Evolutionary conservation across 2,888 invertebrate genomes (phyloP), one percentile per base, ranked within the genome.

Genomic region (Eupithecia subumbrata): DNA sequence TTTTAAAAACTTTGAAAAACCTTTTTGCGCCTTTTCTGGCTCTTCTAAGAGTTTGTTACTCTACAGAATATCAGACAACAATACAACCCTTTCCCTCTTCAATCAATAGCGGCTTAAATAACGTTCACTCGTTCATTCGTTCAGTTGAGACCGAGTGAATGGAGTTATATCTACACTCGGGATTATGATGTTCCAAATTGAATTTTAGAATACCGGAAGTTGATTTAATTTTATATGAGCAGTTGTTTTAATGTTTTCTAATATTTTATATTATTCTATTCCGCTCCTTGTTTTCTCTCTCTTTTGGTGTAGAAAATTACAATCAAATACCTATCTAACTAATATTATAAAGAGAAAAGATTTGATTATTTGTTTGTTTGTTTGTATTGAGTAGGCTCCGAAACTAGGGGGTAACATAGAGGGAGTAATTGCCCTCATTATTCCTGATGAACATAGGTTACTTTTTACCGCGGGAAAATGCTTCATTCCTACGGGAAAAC

Each of bases 21-120:
- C 4, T 16, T 34, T 34, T 4, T 37, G 34, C 12, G 37, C 8
- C 37, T 18, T 34, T 30, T 37, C 3, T 40, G 14, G 0, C 56
- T 40, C 22, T 22, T 40, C 22, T 22, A n/a, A 40, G 22, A 43
- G 12, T 76, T 77, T 14, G 0, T 18, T 66, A 40, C 60, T 77
- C 80, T 79, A 76, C 64, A 40, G 40, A 72, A 66, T 72, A 74
- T 43, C n/a, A 64, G 48, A 66, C 45, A 71, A 75, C 76, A 76
- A 60, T 60, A 76, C 72, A 80, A 72, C 81, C 82, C 82, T 80
- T 79, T 78, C 75, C 75, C 80, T 52, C 73, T 14, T 71, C 48
- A 82, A 82, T 83, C 82, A 83, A 83, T 83, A 82, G 80, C 79
- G 66, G 72, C 72, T 81, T 81, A 77, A 80, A 81, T 79, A 80